Evolutionary conservation across 2,888 invertebrate genomes (phyloP), one percentile per base, ranked within the genome.

Genomic region (Prenolepis imparis): DNA sequence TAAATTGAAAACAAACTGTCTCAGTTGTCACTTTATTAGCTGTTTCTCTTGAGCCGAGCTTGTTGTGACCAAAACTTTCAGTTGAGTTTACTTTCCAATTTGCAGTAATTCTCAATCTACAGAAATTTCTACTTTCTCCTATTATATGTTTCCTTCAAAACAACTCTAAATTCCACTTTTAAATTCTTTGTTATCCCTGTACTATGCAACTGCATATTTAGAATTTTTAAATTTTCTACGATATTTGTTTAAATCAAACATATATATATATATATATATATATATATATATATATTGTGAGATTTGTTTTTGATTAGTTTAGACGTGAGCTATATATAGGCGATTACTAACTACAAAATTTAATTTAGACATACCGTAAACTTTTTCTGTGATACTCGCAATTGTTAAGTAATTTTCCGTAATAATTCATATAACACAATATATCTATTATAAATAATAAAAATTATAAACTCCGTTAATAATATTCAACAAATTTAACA

Each of bases 401-500:
- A 24, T 67, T 55, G 9, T 39, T 57, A 5, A 59, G 32, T 59
- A 68, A 68, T 59, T 36, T 67, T 44, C 21, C 12, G 8, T 15
- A 44, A 55, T 28, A 66, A 41, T 28, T 57, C 0, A 6, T 4
- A 24, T 18, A 28, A 59, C 28, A n/a, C 28, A 28, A 55, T 48
- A 52, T 52, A 52, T 8, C 36, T 36, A 36, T 36, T 52, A 52
- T 66, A 44, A 78, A 78, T 61, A 24, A 21, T 59, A n/a, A 24
- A 68, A 48, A 36, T 59, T 59, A 72, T 61, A 8, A 28, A 77
- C 66, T 67, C 1, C 1, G 24, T 72, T 72, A 44, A 61, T 36
- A 59, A 72, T 61, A 80, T 80, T 61, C 72, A 59, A 78, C 4
- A 44, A 12, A 21, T 24, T 59, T 61, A 36, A 36, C 59, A 24